These are phyloP conservation scores for Sebastes taczanowskii DNA, from an alignment of 2,797 vertebrate species.

Conservation along the genomic window DNA sequence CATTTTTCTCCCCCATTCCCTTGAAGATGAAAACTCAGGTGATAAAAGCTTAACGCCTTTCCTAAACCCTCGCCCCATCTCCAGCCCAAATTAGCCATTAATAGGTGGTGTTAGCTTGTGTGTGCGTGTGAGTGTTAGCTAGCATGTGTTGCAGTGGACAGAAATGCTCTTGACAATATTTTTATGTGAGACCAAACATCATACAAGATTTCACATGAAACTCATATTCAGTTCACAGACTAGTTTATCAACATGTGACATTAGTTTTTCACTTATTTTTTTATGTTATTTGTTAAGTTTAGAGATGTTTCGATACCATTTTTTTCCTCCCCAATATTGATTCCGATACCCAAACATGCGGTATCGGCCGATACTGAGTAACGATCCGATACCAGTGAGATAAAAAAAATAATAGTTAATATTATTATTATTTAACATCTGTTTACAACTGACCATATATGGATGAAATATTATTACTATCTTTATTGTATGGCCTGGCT, in stretches of 20 bases:
- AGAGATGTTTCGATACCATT: no score
- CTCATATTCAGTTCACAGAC: neutral
- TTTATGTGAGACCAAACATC: neutral
- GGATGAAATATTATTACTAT: no score
- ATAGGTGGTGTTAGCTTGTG: neutral
- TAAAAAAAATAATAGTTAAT: no score
- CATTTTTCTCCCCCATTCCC: neutral
- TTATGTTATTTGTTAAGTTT: neutral
- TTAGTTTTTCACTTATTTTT: neutral
- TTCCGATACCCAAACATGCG: no score
- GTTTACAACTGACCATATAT: no score
- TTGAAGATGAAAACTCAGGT: conserved; percentile 26
- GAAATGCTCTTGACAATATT: neutral
- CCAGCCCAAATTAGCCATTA: neutral
- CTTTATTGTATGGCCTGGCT: no score
- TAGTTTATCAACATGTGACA: neutral
- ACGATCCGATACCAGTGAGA: no score
- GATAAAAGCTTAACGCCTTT: conserved; percentile 10
- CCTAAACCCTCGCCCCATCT: neutral
- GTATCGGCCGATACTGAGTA: no score
- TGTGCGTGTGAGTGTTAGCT: neutral
- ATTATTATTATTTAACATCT: no score
- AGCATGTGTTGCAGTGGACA: neutral
- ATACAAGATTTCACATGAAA: neutral
- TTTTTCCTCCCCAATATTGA: no score